These are phyloP conservation scores for Drosophila subquinaria DNA, from an alignment of 2,888 invertebrate species.

Conservation along the genomic window DNA sequence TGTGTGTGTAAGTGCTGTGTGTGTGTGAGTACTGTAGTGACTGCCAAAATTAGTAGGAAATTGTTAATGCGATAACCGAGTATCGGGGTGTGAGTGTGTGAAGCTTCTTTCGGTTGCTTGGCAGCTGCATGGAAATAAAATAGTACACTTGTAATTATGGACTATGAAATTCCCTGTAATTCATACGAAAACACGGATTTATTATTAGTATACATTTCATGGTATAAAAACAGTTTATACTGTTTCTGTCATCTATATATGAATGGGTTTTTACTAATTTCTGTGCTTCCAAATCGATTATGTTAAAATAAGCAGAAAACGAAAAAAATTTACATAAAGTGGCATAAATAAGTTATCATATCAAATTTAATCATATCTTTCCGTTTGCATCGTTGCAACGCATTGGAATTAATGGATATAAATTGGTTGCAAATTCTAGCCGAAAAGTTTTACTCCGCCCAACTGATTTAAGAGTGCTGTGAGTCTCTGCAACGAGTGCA, in stretches of 20 bases:
- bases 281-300: too few species aligned
- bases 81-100: constrained; percentile 31
- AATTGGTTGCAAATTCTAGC: neutral
- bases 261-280: too few species aligned
- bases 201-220: neutral
- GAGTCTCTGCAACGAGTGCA: constrained; percentile 18
- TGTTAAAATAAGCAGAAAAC: too few species aligned
- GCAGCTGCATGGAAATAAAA: constrained; percentile 24
- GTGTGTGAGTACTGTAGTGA: constrained; percentile 11
- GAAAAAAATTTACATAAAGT: too few species aligned
- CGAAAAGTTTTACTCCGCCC: constrained; percentile 48
- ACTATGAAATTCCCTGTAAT: constrained; percentile 8
- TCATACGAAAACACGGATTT: neutral
- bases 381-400: too few species aligned
- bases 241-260: too few species aligned
- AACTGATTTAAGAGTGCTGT: constrained; percentile 60
- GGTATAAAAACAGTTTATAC: too few species aligned
- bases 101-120: constrained; percentile 42
- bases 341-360: too few species aligned
- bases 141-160: too few species aligned
- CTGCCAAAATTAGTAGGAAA: constrained; percentile 73
- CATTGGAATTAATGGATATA: constrained; percentile 6
- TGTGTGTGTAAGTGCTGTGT: constrained; percentile 14
- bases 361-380: neutral
- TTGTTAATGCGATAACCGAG: constrained; percentile 77